These are phyloP conservation scores for Ladona fulva DNA, from an alignment of 1,140 invertebrate genomes.

Conservation along the genomic window DNA sequence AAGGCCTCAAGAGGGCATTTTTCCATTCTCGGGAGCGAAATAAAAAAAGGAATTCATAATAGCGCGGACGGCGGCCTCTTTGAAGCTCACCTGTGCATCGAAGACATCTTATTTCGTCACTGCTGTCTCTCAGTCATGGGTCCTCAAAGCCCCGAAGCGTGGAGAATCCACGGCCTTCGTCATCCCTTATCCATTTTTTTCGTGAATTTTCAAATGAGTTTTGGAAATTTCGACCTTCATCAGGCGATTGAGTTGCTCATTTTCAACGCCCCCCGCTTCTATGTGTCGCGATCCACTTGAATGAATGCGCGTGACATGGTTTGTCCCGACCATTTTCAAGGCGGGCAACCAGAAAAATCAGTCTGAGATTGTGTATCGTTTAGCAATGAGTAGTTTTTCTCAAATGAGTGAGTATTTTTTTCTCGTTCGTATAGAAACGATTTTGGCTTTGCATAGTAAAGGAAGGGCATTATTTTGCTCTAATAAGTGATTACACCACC, in stretches of 20 bases:
- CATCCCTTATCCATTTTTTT: not conserved
- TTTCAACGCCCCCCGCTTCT: too few relatives aligned
- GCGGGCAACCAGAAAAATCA: too few relatives aligned
- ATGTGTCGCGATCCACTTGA: too few relatives aligned
- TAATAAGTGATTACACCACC: too few relatives aligned
- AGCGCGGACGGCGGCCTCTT: not conserved
- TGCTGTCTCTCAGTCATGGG: not conserved
- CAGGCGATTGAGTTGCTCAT: not conserved
- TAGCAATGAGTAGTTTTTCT: too few relatives aligned
- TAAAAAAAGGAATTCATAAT: not conserved
- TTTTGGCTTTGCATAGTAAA: too few relatives aligned
- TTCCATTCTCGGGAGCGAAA: not conserved
- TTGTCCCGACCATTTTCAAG: too few relatives aligned
- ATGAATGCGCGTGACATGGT: too few relatives aligned
- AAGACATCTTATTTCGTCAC: conserved; percentile 9
- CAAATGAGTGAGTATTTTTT: too few relatives aligned
- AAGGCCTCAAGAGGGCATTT: not conserved
- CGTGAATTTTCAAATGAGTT: not conserved
- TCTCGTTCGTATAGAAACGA: too few relatives aligned
- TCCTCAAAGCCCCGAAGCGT: not conserved
- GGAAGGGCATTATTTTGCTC: too few relatives aligned
- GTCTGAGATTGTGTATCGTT: too few relatives aligned
- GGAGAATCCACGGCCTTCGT: not conserved
- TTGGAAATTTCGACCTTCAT: not conserved
- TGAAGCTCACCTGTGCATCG: not conserved